phyloP scores from a whole-genome alignment of 2,888 invertebrate species.

The Drosophila kuntzei region DNA sequence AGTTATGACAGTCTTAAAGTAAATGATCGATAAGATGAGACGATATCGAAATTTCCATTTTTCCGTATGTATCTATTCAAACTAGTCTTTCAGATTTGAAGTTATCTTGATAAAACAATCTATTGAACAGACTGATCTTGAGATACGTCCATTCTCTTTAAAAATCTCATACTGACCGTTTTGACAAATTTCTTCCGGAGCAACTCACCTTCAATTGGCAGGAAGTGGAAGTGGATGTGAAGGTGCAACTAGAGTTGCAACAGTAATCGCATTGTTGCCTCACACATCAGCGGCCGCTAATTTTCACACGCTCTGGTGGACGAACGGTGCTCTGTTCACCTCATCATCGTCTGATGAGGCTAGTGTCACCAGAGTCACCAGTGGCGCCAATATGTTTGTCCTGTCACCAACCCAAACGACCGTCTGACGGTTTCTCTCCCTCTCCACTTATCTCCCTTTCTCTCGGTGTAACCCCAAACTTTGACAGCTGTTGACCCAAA shows the following conservation, averaged over 20 bases:
- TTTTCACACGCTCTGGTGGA: conserved; percentile 60
- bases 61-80: too few species aligned
- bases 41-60: too few species aligned
- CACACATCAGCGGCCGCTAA: conserved; percentile 49
- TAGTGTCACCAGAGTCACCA: conserved; percentile 29
- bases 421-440: background rate
- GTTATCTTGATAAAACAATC: too few species aligned
- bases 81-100: too few species aligned
- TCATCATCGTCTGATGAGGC: conserved; percentile 25
- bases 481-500: conserved; percentile 70
- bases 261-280: conserved; percentile 42
- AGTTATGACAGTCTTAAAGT: too few species aligned
- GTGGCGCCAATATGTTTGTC: conserved; percentile 57
- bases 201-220: background rate
- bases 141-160: too few species aligned
- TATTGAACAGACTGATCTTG: too few species aligned
- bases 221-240: background rate
- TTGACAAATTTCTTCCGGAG: background rate
- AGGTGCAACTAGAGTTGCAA: conserved; percentile 21
- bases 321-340: conserved; percentile 3
- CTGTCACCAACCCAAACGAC: conserved; percentile 36
- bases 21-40: too few species aligned
- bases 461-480: conserved; percentile 23
- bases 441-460: background rate
- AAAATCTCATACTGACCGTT: too few species aligned